Conservation (phyloP, 2,797 vertebrate species). For the Crypturellus tataupa region DNA sequence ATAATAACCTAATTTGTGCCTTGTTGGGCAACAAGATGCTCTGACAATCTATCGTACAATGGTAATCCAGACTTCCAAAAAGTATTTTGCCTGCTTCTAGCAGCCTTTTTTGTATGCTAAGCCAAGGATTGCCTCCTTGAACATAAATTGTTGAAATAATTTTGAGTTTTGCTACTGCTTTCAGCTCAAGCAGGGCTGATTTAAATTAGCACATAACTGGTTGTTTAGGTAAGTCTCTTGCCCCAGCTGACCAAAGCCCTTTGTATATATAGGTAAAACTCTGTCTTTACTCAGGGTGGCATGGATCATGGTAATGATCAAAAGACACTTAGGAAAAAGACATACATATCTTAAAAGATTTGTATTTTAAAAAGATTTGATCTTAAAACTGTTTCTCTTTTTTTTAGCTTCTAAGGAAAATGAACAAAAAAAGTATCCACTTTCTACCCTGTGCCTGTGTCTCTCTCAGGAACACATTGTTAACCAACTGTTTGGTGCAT, state of each 20-base stretch:
- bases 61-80: neutral
- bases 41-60: neutral
- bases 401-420: neutral
- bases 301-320: neutral
- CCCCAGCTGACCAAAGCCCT: neutral
- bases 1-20: conserved; percentile 17
- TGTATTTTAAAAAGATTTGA: too few relatives aligned
- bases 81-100: neutral
- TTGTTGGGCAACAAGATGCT: neutral
- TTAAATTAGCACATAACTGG: neutral
- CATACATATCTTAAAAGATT: neutral
- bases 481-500: neutral
- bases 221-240: neutral
- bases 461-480: neutral
- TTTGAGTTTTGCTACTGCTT: neutral
- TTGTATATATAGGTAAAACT: neutral
- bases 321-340: neutral
- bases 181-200: neutral
- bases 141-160: neutral
- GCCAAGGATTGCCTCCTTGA: neutral
- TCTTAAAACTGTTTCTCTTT: neutral
- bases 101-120: neutral
- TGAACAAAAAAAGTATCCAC: neutral
- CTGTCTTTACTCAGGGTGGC: neutral
- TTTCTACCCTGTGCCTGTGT: neutral